These are phyloP conservation scores for Tribolium castaneum DNA, from an alignment of 1,140 invertebrate genomes.

Conservation along the genomic window DNA sequence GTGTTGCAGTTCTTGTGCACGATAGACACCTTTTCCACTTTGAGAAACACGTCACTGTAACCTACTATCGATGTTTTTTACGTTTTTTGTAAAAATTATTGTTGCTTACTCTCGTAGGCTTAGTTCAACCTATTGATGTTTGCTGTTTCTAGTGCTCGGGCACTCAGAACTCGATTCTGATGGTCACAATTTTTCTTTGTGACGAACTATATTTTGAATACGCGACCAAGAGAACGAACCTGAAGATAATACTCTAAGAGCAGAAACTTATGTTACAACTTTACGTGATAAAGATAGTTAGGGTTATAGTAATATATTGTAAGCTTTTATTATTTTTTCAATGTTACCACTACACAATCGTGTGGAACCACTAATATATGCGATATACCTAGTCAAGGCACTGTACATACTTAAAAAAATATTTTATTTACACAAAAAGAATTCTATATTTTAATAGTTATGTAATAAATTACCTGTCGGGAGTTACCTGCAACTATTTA, in stretches of 20 bases:
- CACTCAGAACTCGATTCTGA: neutral
- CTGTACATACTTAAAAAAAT: slow-evolving; percentile 58
- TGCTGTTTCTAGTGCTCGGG: slow-evolving; percentile 5
- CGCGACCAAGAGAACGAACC: slow-evolving; percentile 41
- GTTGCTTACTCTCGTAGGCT: slow-evolving; percentile 33
- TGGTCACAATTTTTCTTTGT: slow-evolving; percentile 26
- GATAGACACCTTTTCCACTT: slow-evolving; percentile 28
- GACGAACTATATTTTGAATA: slow-evolving; percentile 26
- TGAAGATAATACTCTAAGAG: slow-evolving; percentile 55
- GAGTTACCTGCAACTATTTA: slow-evolving; percentile 48
- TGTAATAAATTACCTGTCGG: slow-evolving; percentile 47
- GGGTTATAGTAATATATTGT: slow-evolving; percentile 47
- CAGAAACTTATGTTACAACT: slow-evolving; percentile 52
- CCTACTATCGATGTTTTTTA: slow-evolving; percentile 18
- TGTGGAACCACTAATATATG: slow-evolving; percentile 55
- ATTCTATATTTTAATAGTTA: slow-evolving; percentile 45
- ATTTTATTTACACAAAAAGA: slow-evolving; percentile 58
- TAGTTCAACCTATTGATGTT: slow-evolving; percentile 21
- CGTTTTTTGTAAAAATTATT: slow-evolving; percentile 36
- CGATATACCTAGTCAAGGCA: slow-evolving; percentile 62
- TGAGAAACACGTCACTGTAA: slow-evolving; percentile 21
- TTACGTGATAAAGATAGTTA: slow-evolving; percentile 54
- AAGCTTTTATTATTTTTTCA: slow-evolving; percentile 57
- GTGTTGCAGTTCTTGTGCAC: slow-evolving; percentile 21
- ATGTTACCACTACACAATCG: slow-evolving; percentile 59